Percentiles rank a stretch among this genome's conserved stretches.
Evolutionary conservation across 2,797 vertebrate species (phyloP).

Genomic region (Coendou prehensilis): DNA sequence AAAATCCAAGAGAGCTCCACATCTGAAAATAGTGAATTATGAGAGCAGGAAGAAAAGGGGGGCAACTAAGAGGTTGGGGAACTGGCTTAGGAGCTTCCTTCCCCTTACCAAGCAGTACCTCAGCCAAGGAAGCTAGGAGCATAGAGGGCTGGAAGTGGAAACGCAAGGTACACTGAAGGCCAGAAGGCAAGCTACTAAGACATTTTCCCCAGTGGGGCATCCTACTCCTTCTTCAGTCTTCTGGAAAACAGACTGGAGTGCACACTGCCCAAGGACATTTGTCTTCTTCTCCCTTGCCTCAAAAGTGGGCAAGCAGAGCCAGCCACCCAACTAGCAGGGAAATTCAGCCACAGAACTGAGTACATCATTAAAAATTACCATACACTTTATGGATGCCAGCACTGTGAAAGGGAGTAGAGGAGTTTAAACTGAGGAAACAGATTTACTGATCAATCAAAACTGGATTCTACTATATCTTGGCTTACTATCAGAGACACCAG

Average conservation of each 20-base stretch:
- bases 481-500: not conserved
- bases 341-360: slow-evolving; percentile 9
- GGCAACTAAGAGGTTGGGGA: not conserved
- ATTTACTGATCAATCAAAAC: not conserved
- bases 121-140: not conserved
- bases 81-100: not conserved
- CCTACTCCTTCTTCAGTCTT: not conserved
- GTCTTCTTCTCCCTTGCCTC: not conserved
- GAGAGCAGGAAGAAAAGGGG: not conserved
- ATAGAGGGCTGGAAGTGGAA: not conserved
- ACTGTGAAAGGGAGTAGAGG: not conserved
- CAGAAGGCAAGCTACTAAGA: not conserved
- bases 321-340: not conserved
- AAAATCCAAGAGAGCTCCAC: not conserved
- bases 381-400: not conserved
- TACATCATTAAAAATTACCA: not conserved
- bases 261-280: not conserved
- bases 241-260: not conserved
- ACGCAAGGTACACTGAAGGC: not conserved
- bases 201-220: not conserved
- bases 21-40: not conserved
- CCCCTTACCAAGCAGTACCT: not conserved
- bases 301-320: not conserved
- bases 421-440: not conserved
- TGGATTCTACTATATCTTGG: not conserved